These are phyloP conservation scores for Pelmatolapia mariae DNA, from an alignment of 2,113 vertebrate species.

Conservation along the genomic window DNA sequence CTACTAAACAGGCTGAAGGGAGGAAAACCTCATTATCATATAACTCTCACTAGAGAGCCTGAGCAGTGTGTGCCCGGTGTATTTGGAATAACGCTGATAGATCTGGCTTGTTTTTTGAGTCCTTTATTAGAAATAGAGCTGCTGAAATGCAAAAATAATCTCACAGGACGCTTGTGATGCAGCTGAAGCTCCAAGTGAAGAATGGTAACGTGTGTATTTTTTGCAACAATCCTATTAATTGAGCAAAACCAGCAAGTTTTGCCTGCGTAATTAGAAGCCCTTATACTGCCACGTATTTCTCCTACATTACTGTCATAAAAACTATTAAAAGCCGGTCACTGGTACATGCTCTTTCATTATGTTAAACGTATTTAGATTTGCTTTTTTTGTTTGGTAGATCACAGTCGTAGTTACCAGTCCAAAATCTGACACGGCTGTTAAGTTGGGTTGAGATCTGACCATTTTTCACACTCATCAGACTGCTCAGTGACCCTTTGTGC, in stretches of 20 bases:
- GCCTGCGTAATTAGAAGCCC: not conserved
- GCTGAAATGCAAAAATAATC: not conserved
- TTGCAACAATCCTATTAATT: not conserved
- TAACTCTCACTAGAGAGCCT: not conserved
- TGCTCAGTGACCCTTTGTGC: not conserved
- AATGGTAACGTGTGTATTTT: not conserved
- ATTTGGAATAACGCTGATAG: constrained; percentile 4
- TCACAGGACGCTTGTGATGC: not conserved
- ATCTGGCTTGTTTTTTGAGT: constrained; percentile 13
- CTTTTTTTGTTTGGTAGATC: not conserved
- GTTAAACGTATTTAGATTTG: not conserved
- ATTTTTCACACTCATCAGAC: not conserved
- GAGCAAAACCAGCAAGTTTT: not conserved
- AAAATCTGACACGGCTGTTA: not conserved
- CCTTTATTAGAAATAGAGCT: not conserved
- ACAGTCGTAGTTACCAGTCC: not conserved
- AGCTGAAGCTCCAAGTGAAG: not conserved
- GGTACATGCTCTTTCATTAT: not conserved
- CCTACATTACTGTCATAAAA: not conserved
- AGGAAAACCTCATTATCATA: constrained; percentile 21
- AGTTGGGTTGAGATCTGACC: not conserved
- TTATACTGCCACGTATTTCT: not conserved
- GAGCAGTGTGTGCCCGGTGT: not conserved
- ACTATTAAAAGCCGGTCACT: not conserved
- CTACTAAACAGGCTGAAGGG: not conserved